Evolutionary conservation across 2,113 vertebrate genomes (phyloP).

Genomic region (Pseudopodoces humilis): DNA sequence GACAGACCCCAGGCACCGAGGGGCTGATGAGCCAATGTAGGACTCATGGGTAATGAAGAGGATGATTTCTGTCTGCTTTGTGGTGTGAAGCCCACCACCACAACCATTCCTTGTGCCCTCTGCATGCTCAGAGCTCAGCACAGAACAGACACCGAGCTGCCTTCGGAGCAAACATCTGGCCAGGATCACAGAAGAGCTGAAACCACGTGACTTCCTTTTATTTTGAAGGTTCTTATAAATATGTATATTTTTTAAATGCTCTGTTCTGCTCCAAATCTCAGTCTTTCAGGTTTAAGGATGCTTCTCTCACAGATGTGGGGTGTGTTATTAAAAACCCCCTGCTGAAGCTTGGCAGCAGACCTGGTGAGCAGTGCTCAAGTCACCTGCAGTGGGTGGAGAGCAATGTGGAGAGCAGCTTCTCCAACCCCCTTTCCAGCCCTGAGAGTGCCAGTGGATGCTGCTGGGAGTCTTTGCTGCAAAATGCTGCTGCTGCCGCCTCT

Average conservation of each 20-base stretch:
- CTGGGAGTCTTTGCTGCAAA: neutral
- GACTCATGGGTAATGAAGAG: neutral
- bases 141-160: fast-evolving
- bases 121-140: neutral
- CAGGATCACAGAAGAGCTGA: neutral
- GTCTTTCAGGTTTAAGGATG: neutral
- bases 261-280: neutral
- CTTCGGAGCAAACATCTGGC: neutral
- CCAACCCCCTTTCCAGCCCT: neutral
- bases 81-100: neutral
- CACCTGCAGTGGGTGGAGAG: neutral
- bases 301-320: neutral
- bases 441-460: neutral
- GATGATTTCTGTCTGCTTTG: neutral
- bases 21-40: fast-evolving
- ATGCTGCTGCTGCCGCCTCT: neutral
- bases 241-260: neutral
- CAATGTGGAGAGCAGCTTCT: neutral
- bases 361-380: neutral
- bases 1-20: fast-evolving
- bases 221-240: neutral
- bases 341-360: neutral
- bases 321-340: neutral
- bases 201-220: neutral
- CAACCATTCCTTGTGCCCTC: neutral